Evolutionary conservation across 2,113 vertebrate genomes (phyloP), one percentile per base, ranked within the genome.

Genomic region (Neolamprologus hecqui): DNA sequence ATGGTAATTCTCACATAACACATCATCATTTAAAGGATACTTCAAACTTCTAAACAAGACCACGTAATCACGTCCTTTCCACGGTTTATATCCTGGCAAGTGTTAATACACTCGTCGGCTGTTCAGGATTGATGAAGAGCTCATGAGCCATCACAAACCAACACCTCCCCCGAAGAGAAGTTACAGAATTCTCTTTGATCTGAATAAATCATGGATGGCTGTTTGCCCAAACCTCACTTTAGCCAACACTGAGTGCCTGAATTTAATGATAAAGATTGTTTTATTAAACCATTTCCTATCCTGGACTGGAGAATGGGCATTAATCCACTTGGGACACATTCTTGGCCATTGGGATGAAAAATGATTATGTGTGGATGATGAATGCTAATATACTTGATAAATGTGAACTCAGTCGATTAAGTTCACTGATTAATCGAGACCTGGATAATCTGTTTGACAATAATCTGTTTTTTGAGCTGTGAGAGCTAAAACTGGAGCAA

Each of bases 1-100:
- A 57, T 53, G 51, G 42, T 87, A 81, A 82, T 58, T 79, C 31
- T 86, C 45, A 37, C 31, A 15, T 11, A 65, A 19, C 31, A 35
- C 23, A 82, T 83, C 54, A 23, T 84, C 85, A 65, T 90, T 75
- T 80, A 75, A 85, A 68, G 84, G 83, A 37, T 87, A 87, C 90
- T 92, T 84, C 8, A 60, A 81, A 81, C 89, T 88, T 88, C 47
- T 60, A 80, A 88, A 88, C 77, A 87, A 88, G 85, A 90, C 79
- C 82, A 21, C 19, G 77, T 92, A 93, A 91, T 94, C 89, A 80
- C 37, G 17, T 84, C 84, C 84, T 86, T 75, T 88, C 86, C 65
- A 80, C 31, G 37, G 42, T 83, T 79, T 80, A 15, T 80, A 47
- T 35, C 49, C 8, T 51, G 86, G 77, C 21, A 79, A 86, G 83